A percentile compares a stretch with the other conserved stretches of the same genome.
These are phyloP conservation scores for Tridacna gigas DNA, from an alignment of 2,888 invertebrate genomes.

Conservation along the genomic window DNA sequence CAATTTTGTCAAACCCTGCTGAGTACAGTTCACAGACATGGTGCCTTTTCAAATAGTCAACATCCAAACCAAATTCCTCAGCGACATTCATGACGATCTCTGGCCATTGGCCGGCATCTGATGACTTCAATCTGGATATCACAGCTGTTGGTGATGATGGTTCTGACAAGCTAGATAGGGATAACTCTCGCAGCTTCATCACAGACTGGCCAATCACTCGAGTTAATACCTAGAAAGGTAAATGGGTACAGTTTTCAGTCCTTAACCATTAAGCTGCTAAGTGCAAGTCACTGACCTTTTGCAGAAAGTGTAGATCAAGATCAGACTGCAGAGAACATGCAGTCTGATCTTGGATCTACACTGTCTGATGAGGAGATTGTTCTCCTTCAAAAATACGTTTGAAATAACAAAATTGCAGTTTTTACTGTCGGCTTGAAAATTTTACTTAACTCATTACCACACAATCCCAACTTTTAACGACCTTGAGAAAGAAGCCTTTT, in stretches of 20 bases:
- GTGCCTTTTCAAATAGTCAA: conserved; percentile 90
- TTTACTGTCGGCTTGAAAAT: too few relatives aligned
- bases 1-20: conserved; percentile 87
- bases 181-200: conserved; percentile 55
- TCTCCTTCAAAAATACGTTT: too few relatives aligned
- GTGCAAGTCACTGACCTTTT: too few relatives aligned
- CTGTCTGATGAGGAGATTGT: too few relatives aligned
- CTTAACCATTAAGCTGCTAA: too few relatives aligned
- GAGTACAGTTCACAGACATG: conserved; percentile 90
- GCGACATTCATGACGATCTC: conserved; percentile 90
- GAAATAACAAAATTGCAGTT: too few relatives aligned
- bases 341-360: too few relatives aligned
- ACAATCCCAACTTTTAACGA: too few relatives aligned
- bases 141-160: conserved; percentile 32
- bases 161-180: conserved; percentile 15
- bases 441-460: too few relatives aligned
- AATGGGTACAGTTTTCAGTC: neutral
- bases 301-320: too few relatives aligned
- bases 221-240: conserved; percentile 54
- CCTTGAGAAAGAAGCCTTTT: too few relatives aligned
- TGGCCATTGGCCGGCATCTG: conserved; percentile 88
- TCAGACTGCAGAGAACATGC: too few relatives aligned
- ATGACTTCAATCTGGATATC: conserved; percentile 34
- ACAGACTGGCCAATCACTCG: conserved; percentile 61
- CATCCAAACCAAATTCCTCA: conserved; percentile 91